Evolutionary conservation across 1,140 invertebrate genomes (phyloP).

Genomic region (Macrobrachium nipponense): DNA sequence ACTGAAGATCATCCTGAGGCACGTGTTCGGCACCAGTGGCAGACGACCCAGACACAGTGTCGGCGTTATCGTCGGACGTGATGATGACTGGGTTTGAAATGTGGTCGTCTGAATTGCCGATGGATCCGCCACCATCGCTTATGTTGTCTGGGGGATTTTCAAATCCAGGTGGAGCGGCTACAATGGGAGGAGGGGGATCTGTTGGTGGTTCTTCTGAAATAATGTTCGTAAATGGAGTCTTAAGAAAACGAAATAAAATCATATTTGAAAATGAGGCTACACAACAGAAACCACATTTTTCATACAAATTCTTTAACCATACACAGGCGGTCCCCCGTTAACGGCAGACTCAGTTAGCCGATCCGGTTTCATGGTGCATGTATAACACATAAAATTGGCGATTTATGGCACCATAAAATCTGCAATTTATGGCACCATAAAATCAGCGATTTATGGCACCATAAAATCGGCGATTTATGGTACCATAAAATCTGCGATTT

Average conservation of each 20-base stretch:
- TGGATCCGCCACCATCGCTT: constrained; percentile 7
- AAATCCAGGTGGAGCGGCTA: constrained; percentile 62
- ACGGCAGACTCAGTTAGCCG: too few species aligned
- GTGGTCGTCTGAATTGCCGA: neutral
- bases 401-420: too few species aligned
- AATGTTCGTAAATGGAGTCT: neutral
- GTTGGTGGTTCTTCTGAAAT: constrained; percentile 51
- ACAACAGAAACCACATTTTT: too few species aligned
- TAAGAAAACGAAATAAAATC: neutral
- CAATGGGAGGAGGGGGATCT: constrained; percentile 65
- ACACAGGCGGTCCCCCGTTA: too few species aligned
- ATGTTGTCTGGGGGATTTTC: constrained; percentile 44
- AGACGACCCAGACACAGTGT: constrained; percentile 69
- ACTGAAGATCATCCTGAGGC: constrained; percentile 78
- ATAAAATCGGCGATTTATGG: too few species aligned
- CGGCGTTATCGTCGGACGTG: constrained; percentile 75
- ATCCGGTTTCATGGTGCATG: too few species aligned
- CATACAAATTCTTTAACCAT: too few species aligned
- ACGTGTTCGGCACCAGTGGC: constrained; percentile 76
- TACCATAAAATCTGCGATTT: too few species aligned
- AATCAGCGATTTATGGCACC: too few species aligned
- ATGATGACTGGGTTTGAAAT: constrained; percentile 72
- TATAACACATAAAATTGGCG: too few species aligned
- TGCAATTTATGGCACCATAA: too few species aligned
- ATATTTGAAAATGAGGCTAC: neutral